phyloP scores from a whole-genome alignment of 2,797 vertebrate genomes.

The Coilia nasus region DNA sequence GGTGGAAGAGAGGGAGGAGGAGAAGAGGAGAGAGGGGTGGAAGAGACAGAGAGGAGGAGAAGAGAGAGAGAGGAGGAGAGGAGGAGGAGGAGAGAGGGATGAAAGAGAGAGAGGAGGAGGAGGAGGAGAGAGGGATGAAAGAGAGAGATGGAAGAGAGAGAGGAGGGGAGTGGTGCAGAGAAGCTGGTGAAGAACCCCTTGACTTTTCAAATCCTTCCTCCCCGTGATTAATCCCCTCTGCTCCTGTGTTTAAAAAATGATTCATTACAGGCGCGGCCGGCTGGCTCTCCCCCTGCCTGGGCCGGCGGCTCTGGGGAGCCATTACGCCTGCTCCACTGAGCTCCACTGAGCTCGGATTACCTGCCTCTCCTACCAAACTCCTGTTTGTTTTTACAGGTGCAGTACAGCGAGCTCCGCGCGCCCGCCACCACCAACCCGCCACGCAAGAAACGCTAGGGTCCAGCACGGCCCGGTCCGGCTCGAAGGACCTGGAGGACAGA shows the following conservation, averaged over 20 bases:
- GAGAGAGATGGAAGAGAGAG: constrained; percentile 50
- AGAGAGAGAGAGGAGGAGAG: neutral
- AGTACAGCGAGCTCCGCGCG: constrained; percentile 84
- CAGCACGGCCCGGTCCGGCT: constrained; percentile 39
- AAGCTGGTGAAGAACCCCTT: constrained; percentile 85
- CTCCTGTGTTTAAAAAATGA: constrained; percentile 98
- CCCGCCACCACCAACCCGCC: constrained; percentile 80
- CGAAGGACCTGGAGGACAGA: neutral
- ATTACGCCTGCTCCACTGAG: constrained; percentile 74
- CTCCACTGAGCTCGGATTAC: constrained; percentile 88
- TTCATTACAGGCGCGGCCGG: constrained; percentile 95
- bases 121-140: constrained; percentile 47
- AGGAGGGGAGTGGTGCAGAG: constrained; percentile 61
- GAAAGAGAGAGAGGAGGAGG: constrained; percentile 27
- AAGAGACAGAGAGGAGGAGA: no score
- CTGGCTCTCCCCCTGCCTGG: constrained; percentile 76
- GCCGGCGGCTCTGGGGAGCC: constrained; percentile 89
- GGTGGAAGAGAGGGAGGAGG: constrained; percentile 30
- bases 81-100: constrained; percentile 28
- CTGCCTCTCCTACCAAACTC: constrained; percentile 82
- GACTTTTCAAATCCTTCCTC: constrained; percentile 95
- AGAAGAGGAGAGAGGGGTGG: constrained; percentile 49
- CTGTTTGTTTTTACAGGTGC: constrained; percentile 99
- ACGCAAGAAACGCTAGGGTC: constrained; percentile 83
- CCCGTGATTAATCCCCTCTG: constrained; percentile 95